Evolutionary conservation across 1,140 invertebrate species (phyloP).

Genomic region (Zaprionus lachaisei): DNA sequence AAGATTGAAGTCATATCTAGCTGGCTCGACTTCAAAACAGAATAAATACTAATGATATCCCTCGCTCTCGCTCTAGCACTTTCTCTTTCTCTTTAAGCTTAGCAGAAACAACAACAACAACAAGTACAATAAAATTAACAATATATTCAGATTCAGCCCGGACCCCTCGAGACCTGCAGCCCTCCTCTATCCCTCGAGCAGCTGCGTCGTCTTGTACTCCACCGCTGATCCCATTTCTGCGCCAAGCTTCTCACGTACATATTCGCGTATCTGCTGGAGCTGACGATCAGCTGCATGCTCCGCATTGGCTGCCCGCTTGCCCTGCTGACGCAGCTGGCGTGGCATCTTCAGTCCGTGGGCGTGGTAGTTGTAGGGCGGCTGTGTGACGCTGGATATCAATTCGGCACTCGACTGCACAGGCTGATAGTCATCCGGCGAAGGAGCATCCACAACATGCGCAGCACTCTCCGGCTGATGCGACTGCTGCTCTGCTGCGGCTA

Average conservation of each 20-base stretch:
- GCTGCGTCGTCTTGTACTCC: conserved; percentile 78
- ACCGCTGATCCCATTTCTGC: conserved; percentile 77
- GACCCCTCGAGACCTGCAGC: neutral
- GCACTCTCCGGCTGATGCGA: conserved; percentile 39
- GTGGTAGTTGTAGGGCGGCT: conserved; percentile 78
- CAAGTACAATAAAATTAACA: conserved; percentile 42
- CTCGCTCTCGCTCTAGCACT: neutral
- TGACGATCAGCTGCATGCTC: conserved; percentile 47
- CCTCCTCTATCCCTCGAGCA: conserved; percentile 63
- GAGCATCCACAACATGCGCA: conserved; percentile 19
- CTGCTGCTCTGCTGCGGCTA: conserved; percentile 19
- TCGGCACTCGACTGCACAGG: conserved; percentile 5
- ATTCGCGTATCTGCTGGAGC: conserved; percentile 76
- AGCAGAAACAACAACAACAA: conserved; percentile 22
- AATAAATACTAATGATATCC: conserved; percentile 57
- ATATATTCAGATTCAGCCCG: neutral
- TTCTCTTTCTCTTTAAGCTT: neutral
- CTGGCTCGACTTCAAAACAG: conserved; percentile 17
- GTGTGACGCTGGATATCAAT: conserved; percentile 49
- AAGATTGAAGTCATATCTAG: conserved; percentile 3
- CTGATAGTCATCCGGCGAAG: conserved; percentile 37
- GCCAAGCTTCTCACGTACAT: conserved; percentile 73
- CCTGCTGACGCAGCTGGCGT: conserved; percentile 52
- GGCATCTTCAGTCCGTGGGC: conserved; percentile 61
- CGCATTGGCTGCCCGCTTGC: conserved; percentile 55